These are phyloP conservation scores for Scomber colias DNA, from an alignment of 2,113 vertebrate genomes.

Conservation along the genomic window DNA sequence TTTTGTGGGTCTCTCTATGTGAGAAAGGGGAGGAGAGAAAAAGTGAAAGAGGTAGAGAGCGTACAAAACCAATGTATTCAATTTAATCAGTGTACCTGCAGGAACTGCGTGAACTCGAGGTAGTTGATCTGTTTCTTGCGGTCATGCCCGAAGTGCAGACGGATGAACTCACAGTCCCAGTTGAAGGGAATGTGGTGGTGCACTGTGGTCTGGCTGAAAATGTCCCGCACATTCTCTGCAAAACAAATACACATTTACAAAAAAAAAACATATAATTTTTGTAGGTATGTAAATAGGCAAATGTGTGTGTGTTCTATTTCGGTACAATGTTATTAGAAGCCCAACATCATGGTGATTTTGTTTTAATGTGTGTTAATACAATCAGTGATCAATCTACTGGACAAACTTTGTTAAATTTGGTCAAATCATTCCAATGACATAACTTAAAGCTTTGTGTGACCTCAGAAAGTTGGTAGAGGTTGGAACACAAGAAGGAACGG, in stretches of 20 bases:
- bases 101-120: constrained; percentile 96
- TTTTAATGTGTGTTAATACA: background rate
- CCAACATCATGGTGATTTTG: too few relatives aligned
- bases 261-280: background rate
- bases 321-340: too few relatives aligned
- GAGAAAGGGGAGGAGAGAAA: background rate
- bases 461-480: background rate
- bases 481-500: background rate
- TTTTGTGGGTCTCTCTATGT: background rate
- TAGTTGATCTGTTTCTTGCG: constrained; percentile 95
- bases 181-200: constrained; percentile 99
- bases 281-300: too few relatives aligned
- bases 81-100: constrained; percentile 88
- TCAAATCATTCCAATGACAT: background rate
- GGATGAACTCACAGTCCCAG: constrained; percentile 98
- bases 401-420: background rate
- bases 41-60: background rate
- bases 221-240: constrained; percentile 96
- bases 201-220: constrained; percentile 96
- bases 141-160: constrained; percentile 96
- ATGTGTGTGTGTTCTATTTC: too few relatives aligned
- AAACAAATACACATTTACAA: constrained; percentile 23
- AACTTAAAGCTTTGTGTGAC: constrained; percentile 4
- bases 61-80: background rate
- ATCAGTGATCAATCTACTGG: background rate